Conservation (phyloP, 2,797 vertebrate genomes). For the Pogonophryne albipinna region DNA sequence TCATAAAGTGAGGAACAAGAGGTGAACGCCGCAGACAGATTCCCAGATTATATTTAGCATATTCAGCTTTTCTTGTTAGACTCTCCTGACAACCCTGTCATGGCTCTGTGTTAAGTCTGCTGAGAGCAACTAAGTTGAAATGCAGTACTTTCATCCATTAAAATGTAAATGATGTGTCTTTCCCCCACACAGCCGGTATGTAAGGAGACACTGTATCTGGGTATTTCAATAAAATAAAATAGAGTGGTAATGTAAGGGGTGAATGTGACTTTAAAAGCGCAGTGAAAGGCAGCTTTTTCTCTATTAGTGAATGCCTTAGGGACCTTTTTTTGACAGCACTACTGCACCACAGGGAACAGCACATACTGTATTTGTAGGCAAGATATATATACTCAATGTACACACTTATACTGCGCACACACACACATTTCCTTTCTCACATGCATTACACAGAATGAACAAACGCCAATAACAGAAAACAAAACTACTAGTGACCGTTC, state of each 20-base stretch:
- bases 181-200: slow-evolving; percentile 21
- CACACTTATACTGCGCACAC: slow-evolving; percentile 20
- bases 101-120: slow-evolving; percentile 41
- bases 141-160: slow-evolving; percentile 57
- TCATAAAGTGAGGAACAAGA: slow-evolving; percentile 12
- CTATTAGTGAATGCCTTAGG: slow-evolving; percentile 42
- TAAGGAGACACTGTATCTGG: slow-evolving; percentile 35
- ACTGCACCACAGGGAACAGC: slow-evolving; percentile 44
- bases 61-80: slow-evolving; percentile 44
- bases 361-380: slow-evolving; percentile 29
- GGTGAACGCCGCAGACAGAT: slow-evolving; percentile 22
- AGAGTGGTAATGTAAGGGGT: slow-evolving; percentile 15
- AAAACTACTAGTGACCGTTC: slow-evolving; percentile 7
- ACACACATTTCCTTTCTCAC: slow-evolving; percentile 6
- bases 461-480: slow-evolving; percentile 11
- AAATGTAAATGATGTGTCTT: slow-evolving; percentile 65
- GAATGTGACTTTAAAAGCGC: slow-evolving; percentile 37
- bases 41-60: too few species aligned
- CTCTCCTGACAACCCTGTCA: slow-evolving; percentile 36
- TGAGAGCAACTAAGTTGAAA: slow-evolving; percentile 42
- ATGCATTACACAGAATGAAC: slow-evolving; percentile 10
- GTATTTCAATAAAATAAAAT: slow-evolving; percentile 53
- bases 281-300: slow-evolving; percentile 51
- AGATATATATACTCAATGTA: slow-evolving; percentile 1
- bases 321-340: slow-evolving; percentile 51